Percentiles rank a stretch among this genome's conserved stretches.
Conservation (phyloP, 1,140 invertebrate species). For the Bombus superbus region DNA sequence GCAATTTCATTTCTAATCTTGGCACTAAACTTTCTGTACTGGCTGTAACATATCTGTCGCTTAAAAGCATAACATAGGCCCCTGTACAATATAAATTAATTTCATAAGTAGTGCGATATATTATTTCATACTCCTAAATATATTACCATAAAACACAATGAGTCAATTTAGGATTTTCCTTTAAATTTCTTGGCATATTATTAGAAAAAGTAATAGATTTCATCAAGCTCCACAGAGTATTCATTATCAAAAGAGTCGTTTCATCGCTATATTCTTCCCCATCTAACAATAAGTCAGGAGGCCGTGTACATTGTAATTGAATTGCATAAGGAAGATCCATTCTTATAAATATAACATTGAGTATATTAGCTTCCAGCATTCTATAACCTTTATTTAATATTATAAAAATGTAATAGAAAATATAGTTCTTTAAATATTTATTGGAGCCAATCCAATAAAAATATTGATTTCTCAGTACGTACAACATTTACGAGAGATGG, state of each 20-base stretch:
- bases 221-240: slow-evolving; percentile 69
- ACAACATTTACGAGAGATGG: slow-evolving; percentile 67
- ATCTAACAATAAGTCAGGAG: slow-evolving; percentile 38
- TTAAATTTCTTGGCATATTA: neutral
- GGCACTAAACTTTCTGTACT: slow-evolving; percentile 39
- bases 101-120: neutral
- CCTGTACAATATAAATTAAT: slow-evolving; percentile 51
- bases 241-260: slow-evolving; percentile 54
- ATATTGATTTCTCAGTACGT: slow-evolving; percentile 39
- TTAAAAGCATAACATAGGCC: slow-evolving; percentile 69
- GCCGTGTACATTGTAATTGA: slow-evolving; percentile 25
- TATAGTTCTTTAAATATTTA: neutral
- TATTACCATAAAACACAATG: slow-evolving; percentile 68
- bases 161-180: slow-evolving; percentile 41
- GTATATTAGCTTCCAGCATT: slow-evolving; percentile 68
- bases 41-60: slow-evolving; percentile 50
- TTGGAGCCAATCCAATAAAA: neutral
- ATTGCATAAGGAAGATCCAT: slow-evolving; percentile 61
- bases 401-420: neutral
- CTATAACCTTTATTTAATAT: slow-evolving; percentile 64
- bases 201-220: slow-evolving; percentile 53
- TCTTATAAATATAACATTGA: slow-evolving; percentile 66
- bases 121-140: neutral
- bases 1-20: slow-evolving; percentile 74
- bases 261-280: slow-evolving; percentile 57